Percentiles rank a stretch among this genome's conserved stretches.
These are phyloP conservation scores for Arenicola marina DNA, from an alignment of 2,888 invertebrate genomes.

Conservation along the genomic window DNA sequence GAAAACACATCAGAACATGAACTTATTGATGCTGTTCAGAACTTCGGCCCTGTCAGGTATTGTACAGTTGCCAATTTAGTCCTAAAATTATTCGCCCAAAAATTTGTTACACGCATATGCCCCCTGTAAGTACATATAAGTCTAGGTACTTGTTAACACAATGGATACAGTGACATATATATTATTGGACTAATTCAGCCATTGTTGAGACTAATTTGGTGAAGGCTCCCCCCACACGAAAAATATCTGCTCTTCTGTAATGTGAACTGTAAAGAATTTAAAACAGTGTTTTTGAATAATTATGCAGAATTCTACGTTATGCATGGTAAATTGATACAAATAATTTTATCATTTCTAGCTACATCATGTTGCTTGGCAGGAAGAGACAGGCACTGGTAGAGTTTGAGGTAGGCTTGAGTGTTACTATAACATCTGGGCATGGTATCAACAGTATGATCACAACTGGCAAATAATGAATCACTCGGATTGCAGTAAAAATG, in stretches of 20 bases:
- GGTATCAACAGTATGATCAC: no score
- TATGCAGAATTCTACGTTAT: not conserved
- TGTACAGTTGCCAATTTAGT: not conserved
- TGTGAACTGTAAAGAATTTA: not conserved
- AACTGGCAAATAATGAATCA: no score
- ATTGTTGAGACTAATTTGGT: not conserved
- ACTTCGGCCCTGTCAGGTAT: constrained; percentile 61
- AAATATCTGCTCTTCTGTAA: not conserved
- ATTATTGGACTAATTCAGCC: not conserved
- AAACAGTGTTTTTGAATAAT: not conserved
- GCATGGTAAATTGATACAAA: not conserved
- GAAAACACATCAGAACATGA: constrained; percentile 62
- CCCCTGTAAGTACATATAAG: no score
- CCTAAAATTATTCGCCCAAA: not conserved
- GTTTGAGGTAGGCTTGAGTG: constrained; percentile 42
- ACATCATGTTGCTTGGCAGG: constrained; percentile 56
- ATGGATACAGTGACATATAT: not conserved
- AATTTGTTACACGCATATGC: not conserved
- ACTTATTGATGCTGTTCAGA: constrained; percentile 62
- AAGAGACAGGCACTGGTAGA: constrained; percentile 58
- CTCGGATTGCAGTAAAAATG: no score
- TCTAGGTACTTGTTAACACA: no score
- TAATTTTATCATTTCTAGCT: constrained; percentile 35
- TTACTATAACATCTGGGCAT: no score
- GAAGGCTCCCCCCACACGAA: no score